Evolutionary conservation across 2,797 vertebrate species (phyloP), one percentile per base, ranked within the genome.

Genomic region (Lutjanus argentimaculatus): DNA sequence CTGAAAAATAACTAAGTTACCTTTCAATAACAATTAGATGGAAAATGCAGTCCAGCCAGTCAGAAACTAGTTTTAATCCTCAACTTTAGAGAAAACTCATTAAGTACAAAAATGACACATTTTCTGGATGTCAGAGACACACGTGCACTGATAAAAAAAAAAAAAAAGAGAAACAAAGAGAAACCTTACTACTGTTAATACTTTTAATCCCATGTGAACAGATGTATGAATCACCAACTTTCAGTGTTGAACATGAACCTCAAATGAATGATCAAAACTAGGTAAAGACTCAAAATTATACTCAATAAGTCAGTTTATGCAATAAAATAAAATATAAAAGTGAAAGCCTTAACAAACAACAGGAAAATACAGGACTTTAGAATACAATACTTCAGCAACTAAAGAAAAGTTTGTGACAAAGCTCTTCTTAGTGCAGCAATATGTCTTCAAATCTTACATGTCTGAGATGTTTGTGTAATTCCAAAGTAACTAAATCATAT

Each of bases 401-500:
- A 46, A 25, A 75, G 42, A 59, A 61, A 69, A 77, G 4, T 19
- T 43, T 58, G 25, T 21, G 67, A 71, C 64, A 69, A 17, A 48
- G 76, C 10, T 82, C 25, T 13, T 56, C 63, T 45, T 30, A 45
- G 19, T 43, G 48, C 63, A 69, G 64, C 73, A 84, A 67, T 59
- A 72, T 80, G 76, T 76, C 62, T 70, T 63, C 16, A 84, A 83
- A 80, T 63, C 72, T 62, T 43, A 74, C 82, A 81, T 83, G 72
- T 75, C 75, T 73, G 66, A 48, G 70, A 87, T 80, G 62, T 40
- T 74, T 80, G 76, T 72, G 53, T 83, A 80, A 84, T 85, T 81
- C 89, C 67, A 69, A 73, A 79, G 73, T 82, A 89, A 86, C 76
- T 81, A 73, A 84, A 89, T 89, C 80, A 86, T 83, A 85, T 83